Evolutionary conservation across 1,140 invertebrate genomes (phyloP).

Genomic region (Procambarus virginalis): DNA sequence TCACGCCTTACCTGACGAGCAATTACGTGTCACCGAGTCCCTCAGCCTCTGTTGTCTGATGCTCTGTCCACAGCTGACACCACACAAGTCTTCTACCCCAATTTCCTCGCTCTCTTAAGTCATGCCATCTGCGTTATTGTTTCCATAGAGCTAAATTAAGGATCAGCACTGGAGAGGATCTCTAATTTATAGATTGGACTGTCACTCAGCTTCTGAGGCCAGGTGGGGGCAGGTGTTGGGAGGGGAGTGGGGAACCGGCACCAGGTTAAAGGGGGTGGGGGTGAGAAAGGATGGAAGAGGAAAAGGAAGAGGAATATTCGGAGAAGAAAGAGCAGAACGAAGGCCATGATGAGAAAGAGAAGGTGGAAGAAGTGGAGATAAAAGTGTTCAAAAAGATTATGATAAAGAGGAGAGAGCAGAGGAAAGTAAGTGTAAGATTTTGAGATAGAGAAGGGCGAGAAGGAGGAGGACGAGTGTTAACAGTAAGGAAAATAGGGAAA

Average conservation of each 20-base stretch:
- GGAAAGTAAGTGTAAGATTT: too few relatives aligned
- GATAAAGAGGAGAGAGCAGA: not conserved
- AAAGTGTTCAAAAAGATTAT: not conserved
- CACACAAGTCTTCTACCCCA: not conserved
- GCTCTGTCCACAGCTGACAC: not conserved
- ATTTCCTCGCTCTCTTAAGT: not conserved
- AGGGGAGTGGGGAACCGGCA: not conserved
- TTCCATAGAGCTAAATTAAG: constrained; percentile 12
- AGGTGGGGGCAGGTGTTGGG: not conserved
- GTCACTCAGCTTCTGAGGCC: not conserved
- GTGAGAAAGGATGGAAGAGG: not conserved
- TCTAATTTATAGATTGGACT: constrained; percentile 21
- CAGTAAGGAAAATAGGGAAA: too few relatives aligned
- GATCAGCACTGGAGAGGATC: not conserved
- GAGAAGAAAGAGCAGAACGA: not conserved
- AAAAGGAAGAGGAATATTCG: not conserved
- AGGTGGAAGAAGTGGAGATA: not conserved
- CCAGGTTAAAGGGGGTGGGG: not conserved
- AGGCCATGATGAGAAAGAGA: too few relatives aligned
- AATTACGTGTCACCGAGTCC: not conserved
- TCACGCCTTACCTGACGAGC: not conserved
- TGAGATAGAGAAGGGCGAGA: not conserved
- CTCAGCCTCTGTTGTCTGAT: not conserved
- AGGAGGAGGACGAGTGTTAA: too few relatives aligned
- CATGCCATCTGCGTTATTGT: constrained; percentile 20